Percentiles rank a stretch among this genome's conserved stretches.
Evolutionary conservation across 1,140 invertebrate genomes (phyloP).

Genomic region (Ostrea denselamellosa): DNA sequence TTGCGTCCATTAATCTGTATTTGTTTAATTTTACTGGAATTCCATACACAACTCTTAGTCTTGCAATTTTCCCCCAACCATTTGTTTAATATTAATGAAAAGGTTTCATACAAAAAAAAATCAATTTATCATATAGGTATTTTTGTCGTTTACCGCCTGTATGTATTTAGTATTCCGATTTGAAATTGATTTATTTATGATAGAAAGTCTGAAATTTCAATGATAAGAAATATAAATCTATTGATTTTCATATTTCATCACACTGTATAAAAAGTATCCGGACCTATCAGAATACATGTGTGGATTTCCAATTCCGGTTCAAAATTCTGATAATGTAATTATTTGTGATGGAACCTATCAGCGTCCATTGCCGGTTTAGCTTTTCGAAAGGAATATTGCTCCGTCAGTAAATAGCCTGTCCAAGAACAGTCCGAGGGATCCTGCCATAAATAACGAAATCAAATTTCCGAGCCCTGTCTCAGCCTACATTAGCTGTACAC

Average conservation of each 20-base stretch:
- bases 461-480: slow-evolving; percentile 39
- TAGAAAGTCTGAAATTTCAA: background rate
- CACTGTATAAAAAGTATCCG: background rate
- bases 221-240: background rate
- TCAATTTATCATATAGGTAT: slow-evolving; percentile 8
- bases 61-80: background rate
- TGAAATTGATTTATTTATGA: background rate
- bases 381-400: slow-evolving; percentile 19
- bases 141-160: background rate
- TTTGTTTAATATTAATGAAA: slow-evolving; percentile 29
- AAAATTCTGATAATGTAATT: slow-evolving; percentile 36
- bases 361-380: background rate
- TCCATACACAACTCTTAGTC: background rate
- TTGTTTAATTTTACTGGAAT: slow-evolving; percentile 16
- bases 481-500: background rate
- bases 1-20: slow-evolving; percentile 22
- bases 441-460: slow-evolving; percentile 46
- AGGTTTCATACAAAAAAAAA: slow-evolving; percentile 4
- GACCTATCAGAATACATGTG: background rate
- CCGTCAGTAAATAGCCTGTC: slow-evolving; percentile 6
- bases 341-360: background rate
- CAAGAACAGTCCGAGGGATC: background rate
- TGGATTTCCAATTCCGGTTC: background rate
- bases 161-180: background rate
- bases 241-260: background rate